Conservation (phyloP, 2,113 vertebrate genomes). For the Melanostigma gelatinosum region DNA sequence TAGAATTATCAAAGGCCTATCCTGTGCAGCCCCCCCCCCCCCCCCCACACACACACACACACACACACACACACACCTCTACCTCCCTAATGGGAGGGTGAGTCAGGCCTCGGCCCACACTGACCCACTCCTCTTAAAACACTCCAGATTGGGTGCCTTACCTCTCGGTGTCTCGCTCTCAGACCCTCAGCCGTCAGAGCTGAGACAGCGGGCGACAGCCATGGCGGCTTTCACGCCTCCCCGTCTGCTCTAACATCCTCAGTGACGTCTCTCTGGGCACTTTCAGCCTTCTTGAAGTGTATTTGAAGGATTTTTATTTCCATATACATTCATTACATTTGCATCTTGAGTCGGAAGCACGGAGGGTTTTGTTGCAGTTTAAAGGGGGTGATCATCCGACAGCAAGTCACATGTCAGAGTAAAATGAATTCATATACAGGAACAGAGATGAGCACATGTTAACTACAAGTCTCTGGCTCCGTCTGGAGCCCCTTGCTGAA, state of each 20-base stretch:
- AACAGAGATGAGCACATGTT: no score
- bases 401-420: background rate
- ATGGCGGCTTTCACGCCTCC: background rate
- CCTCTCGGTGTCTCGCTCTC: background rate
- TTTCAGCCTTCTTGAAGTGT: background rate
- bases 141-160: slow-evolving; percentile 12
- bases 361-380: background rate
- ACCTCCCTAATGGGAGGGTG: slow-evolving; percentile 6
- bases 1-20: slow-evolving; percentile 44
- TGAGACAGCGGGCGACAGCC: background rate
- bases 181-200: slow-evolving; percentile 4
- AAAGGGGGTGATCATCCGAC: background rate
- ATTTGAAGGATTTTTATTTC: no score
- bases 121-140: slow-evolving; percentile 32
- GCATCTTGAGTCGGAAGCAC: background rate
- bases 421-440: no score
- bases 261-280: background rate
- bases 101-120: slow-evolving; percentile 45
- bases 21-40: slow-evolving; percentile 29
- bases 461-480: no score
- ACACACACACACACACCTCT: slow-evolving; percentile 6
- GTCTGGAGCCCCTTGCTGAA: no score
- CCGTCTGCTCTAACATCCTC: background rate
- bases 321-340: background rate
- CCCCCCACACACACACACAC: slow-evolving; percentile 17